Percentiles rank a stretch among this genome's conserved stretches.
These are phyloP conservation scores for Montipora capitata DNA, from an alignment of 92 coral and sea anemone species.

Conservation along the genomic window DNA sequence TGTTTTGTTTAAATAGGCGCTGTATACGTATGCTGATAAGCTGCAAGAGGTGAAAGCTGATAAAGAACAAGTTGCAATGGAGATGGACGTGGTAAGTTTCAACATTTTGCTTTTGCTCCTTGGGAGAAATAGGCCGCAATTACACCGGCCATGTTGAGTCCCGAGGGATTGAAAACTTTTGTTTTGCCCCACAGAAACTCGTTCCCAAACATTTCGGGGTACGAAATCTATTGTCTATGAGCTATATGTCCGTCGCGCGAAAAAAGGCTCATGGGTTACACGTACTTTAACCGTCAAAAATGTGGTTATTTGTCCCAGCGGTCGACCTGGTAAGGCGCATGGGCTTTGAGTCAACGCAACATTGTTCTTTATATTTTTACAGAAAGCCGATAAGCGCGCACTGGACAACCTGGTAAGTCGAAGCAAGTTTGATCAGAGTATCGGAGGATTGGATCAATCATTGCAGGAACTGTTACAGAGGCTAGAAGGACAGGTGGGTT, in stretches of 20 bases:
- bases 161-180: too few relatives aligned
- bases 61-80: constrained; percentile 97
- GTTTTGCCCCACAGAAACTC: too few relatives aligned
- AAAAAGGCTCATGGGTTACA: too few relatives aligned
- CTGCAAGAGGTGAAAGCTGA: constrained; percentile 96
- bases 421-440: constrained; percentile 93
- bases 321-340: too few relatives aligned
- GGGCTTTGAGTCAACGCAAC: neutral
- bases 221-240: too few relatives aligned
- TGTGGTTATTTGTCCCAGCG: too few relatives aligned
- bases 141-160: neutral
- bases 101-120: neutral
- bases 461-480: constrained; percentile 87
- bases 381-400: constrained; percentile 98
- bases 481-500: constrained; percentile 87
- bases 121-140: too few relatives aligned
- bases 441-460: constrained; percentile 92
- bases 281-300: too few relatives aligned
- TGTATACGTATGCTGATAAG: constrained; percentile 84
- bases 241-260: too few relatives aligned
- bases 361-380: neutral
- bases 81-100: constrained; percentile 89
- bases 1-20: constrained; percentile 67
- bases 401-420: constrained; percentile 93
- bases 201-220: too few relatives aligned